Evolutionary conservation across 2,888 invertebrate species (phyloP).

Genomic region (Laothoe populi): DNA sequence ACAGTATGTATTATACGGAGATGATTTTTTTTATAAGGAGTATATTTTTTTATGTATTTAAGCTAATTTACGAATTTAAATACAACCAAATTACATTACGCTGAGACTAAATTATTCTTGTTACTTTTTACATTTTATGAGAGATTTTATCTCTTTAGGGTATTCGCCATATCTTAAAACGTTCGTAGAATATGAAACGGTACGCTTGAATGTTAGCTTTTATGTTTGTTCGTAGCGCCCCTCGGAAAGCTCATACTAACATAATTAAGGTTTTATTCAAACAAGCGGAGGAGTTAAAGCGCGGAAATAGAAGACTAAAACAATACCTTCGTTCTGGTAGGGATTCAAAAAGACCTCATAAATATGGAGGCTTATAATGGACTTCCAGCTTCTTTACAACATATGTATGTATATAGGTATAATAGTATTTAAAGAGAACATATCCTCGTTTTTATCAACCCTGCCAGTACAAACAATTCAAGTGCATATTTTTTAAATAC

Average conservation of each 20-base stretch:
- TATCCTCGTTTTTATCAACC: not conserved
- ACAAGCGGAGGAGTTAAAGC: constrained; percentile 57
- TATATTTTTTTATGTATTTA: constrained; percentile 17
- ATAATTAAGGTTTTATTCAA: constrained; percentile 55
- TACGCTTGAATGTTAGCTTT: constrained; percentile 23
- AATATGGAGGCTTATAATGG: constrained; percentile 46
- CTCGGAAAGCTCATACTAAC: constrained; percentile 38
- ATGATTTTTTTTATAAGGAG: too few relatives aligned
- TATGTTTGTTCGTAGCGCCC: constrained; percentile 18
- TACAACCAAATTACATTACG: constrained; percentile 1
- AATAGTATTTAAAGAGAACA: not conserved
- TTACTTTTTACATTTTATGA: constrained; percentile 22
- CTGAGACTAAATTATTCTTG: constrained; percentile 22
- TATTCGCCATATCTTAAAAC: constrained; percentile 22
- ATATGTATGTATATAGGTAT: too few relatives aligned
- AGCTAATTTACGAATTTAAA: constrained; percentile 15
- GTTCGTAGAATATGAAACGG: constrained; percentile 22
- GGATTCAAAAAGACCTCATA: constrained; percentile 62
- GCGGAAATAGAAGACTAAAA: constrained; percentile 56
- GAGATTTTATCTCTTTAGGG: constrained; percentile 21
- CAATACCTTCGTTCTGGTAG: constrained; percentile 54
- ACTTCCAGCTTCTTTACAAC: constrained; percentile 29
- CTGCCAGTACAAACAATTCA: not conserved
- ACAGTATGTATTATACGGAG: too few relatives aligned
- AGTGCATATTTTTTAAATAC: too few relatives aligned